These are phyloP conservation scores for Sarcophaga subvicina DNA, from an alignment of 2,888 invertebrate genomes.

Conservation along the genomic window DNA sequence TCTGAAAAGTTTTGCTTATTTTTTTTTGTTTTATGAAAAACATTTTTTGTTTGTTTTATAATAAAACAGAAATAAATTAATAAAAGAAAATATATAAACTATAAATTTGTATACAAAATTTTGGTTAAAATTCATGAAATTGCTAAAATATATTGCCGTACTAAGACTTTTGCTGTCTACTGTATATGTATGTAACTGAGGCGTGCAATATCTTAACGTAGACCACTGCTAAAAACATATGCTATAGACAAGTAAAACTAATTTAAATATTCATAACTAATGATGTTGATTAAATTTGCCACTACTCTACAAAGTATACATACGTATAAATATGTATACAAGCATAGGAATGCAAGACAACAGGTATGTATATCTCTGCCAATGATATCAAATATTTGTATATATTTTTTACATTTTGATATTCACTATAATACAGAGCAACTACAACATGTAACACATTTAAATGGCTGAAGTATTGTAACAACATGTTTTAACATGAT, in stretches of 20 bases:
- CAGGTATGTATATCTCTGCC: neutral
- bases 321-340: neutral
- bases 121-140: too few relatives aligned
- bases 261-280: constrained; percentile 30
- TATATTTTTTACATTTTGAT: too few relatives aligned
- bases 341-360: neutral
- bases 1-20: too few relatives aligned
- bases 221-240: neutral
- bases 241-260: neutral
- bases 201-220: neutral
- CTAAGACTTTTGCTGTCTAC: too few relatives aligned
- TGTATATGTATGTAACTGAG: too few relatives aligned
- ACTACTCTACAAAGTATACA: neutral
- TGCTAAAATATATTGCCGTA: too few relatives aligned
- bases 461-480: constrained; percentile 49
- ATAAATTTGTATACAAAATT: too few relatives aligned
- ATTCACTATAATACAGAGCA: neutral
- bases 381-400: neutral
- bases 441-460: constrained; percentile 28
- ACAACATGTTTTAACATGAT: constrained; percentile 63
- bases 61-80: too few relatives aligned
- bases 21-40: too few relatives aligned
- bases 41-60: too few relatives aligned
- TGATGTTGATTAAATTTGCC: constrained; percentile 9
- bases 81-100: too few relatives aligned